phyloP scores from a whole-genome alignment of 2,113 vertebrate genomes.

The Toxostoma redivivum region DNA sequence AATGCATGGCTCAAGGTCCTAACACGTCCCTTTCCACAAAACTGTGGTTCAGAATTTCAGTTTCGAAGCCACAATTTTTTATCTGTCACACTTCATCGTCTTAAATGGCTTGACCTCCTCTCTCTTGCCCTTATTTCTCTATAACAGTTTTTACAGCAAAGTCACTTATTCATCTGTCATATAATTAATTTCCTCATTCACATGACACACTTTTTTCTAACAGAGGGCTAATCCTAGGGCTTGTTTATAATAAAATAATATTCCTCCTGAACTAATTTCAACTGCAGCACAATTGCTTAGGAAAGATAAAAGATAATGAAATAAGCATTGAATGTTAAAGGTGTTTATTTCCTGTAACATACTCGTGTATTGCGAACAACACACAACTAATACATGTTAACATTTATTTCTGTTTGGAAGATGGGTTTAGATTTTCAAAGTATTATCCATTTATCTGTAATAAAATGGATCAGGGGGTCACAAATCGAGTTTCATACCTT shows the following conservation, averaged over 20 bases:
- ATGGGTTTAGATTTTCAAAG: background rate
- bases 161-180: background rate
- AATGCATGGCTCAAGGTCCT: background rate
- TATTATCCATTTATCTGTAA: background rate
- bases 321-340: background rate
- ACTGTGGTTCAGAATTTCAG: background rate
- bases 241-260: background rate
- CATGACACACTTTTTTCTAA: background rate
- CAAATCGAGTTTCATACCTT: constrained; percentile 74
- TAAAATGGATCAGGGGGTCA: background rate
- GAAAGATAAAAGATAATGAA: background rate
- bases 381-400: background rate
- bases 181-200: background rate
- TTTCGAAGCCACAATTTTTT: background rate
- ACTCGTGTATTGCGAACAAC: background rate
- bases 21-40: accelerated
- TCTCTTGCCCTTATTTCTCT: background rate
- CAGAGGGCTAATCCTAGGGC: background rate
- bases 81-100: background rate
- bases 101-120: background rate
- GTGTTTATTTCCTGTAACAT: background rate
- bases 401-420: background rate
- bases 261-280: background rate
- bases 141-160: background rate
- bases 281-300: background rate